phyloP scores from a whole-genome alignment of 2,888 invertebrate species.

The Vannuccia rotundouncinata region DNA sequence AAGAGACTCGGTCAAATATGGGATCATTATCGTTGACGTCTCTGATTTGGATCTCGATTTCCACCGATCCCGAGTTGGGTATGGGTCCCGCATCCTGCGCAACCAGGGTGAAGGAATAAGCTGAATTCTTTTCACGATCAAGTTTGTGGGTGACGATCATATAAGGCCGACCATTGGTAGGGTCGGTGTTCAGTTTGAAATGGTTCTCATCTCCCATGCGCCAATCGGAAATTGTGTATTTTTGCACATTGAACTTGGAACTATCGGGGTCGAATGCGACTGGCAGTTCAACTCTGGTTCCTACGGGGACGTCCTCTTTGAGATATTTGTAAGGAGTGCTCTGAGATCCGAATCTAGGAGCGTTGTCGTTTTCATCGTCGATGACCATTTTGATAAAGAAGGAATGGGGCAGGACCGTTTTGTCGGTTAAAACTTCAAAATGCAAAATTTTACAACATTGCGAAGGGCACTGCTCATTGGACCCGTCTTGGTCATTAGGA shows the following conservation, averaged over 20 bases:
- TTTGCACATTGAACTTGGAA: background rate
- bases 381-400: conserved; percentile 7
- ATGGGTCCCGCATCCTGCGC: conserved; percentile 6
- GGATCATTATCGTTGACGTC: conserved; percentile 27
- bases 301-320: background rate
- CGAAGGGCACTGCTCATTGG: background rate
- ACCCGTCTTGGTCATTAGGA: background rate
- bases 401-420: background rate
- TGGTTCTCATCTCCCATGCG: background rate
- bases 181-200: background rate
- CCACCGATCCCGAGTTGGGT: background rate
- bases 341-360: background rate
- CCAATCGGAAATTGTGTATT: background rate
- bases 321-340: background rate
- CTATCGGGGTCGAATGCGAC: conserved; percentile 4
- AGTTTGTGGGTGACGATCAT: background rate
- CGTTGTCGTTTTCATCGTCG: conserved; percentile 21
- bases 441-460: conserved; percentile 26
- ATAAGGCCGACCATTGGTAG: background rate
- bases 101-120: conserved; percentile 6
- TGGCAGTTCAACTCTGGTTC: background rate
- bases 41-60: background rate
- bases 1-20: background rate
- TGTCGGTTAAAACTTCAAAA: background rate
- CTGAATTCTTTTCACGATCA: background rate